Conservation (phyloP, 2,113 vertebrate species). For the Tringa solitaria region DNA sequence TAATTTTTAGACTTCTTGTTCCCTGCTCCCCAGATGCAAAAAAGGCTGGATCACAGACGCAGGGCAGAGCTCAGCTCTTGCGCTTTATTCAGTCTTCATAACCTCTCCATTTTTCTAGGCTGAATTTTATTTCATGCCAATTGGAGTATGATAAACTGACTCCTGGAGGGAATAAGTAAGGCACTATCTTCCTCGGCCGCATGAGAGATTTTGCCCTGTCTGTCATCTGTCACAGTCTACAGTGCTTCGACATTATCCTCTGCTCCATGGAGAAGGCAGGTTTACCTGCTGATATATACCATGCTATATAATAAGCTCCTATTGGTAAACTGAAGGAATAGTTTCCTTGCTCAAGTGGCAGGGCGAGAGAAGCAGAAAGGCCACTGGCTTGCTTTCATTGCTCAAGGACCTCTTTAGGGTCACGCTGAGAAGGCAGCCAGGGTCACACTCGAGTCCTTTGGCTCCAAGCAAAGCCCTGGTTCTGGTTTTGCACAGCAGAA, state of each 20-base stretch:
- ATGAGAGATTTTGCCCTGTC: background rate
- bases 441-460: rapidly evolving
- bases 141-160: rapidly evolving
- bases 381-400: background rate
- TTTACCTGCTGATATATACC: background rate
- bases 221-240: background rate
- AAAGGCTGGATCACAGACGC: rapidly evolving
- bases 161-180: background rate
- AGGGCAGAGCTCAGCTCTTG: background rate
- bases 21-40: background rate
- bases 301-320: background rate
- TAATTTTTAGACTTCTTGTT: background rate
- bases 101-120: background rate
- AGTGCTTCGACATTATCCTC: background rate
- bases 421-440: background rate
- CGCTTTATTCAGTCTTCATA: background rate
- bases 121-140: background rate
- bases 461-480: background rate
- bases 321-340: background rate
- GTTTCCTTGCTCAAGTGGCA: background rate
- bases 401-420: background rate
- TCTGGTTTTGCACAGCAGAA: background rate
- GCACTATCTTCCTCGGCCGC: rapidly evolving
- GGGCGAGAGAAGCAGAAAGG: background rate
- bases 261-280: background rate